Evolutionary conservation across 2,113 vertebrate species (phyloP).

Genomic region (Ictalurus punctatus): DNA sequence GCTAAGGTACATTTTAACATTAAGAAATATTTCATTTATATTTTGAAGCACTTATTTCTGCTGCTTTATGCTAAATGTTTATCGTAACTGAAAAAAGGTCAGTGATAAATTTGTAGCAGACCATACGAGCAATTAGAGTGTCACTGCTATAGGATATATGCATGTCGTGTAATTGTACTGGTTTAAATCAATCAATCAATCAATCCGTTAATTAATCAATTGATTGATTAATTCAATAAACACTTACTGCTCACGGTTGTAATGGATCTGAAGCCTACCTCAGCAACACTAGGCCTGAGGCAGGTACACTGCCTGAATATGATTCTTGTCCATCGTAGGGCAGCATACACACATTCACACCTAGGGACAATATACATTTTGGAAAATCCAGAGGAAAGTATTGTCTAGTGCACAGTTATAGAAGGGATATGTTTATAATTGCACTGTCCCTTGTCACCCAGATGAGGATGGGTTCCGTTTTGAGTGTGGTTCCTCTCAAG

Average conservation of each 20-base stretch:
- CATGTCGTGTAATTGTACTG: not conserved
- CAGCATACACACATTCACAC: too few species aligned
- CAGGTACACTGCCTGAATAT: not conserved
- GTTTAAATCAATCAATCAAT: not conserved
- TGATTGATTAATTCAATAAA: not conserved
- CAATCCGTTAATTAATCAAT: not conserved
- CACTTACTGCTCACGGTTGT: not conserved
- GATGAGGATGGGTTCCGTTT: too few species aligned
- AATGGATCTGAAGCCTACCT: not conserved
- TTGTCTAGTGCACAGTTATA: too few species aligned
- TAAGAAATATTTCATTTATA: not conserved
- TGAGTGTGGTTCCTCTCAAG: too few species aligned
- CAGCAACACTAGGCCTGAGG: not conserved
- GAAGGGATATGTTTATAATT: too few species aligned
- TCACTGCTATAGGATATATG: not conserved
- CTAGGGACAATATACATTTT: too few species aligned
- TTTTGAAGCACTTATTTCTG: not conserved
- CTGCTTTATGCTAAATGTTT: not conserved
- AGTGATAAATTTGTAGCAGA: not conserved
- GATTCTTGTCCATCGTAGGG: not conserved
- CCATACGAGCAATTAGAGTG: not conserved
- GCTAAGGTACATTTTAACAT: not conserved
- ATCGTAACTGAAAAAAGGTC: not conserved
- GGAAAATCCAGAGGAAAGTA: too few species aligned
- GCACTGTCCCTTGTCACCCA: too few species aligned